phyloP scores from a whole-genome alignment of 2,888 invertebrate genomes.

The Xanthorhoe spadicearia region DNA sequence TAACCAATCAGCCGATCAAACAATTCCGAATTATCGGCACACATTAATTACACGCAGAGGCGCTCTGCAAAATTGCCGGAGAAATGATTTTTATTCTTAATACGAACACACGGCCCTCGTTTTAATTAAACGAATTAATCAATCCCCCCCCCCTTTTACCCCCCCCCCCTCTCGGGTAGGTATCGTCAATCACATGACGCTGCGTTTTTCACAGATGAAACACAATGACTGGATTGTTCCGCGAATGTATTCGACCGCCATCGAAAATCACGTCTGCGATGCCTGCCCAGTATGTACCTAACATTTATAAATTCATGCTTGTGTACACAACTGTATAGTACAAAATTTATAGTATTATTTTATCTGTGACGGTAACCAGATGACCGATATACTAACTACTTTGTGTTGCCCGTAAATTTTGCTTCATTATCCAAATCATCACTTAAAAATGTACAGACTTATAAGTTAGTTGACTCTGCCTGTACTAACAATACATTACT shows the following conservation, averaged over 20 bases:
- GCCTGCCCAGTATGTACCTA: no score
- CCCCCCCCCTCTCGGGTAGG: conserved; percentile 24
- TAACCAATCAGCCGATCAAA: conserved; percentile 1
- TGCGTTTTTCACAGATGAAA: conserved; percentile 41
- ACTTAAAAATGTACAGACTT: no score
- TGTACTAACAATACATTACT: background rate
- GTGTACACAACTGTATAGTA: no score
- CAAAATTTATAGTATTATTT: no score
- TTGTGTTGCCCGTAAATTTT: no score
- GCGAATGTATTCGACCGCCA: background rate
- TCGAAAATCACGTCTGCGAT: background rate
- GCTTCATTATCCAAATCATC: no score
- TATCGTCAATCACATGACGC: conserved; percentile 58
- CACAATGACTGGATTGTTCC: conserved; percentile 9
- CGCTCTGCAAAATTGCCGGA: conserved; percentile 34
- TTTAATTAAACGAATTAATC: conserved; percentile 69
- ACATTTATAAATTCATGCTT: no score
- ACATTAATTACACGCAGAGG: conserved; percentile 25
- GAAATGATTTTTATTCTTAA: conserved; percentile 49
- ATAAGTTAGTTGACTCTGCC: no score
- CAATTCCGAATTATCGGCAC: conserved; percentile 32
- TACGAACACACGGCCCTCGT: conserved; percentile 43
- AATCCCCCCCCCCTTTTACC: conserved; percentile 42
- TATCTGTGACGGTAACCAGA: no score
- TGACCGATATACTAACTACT: no score